Conservation (phyloP, 2,888 invertebrate species). For the Rotaria sp. region DNA sequence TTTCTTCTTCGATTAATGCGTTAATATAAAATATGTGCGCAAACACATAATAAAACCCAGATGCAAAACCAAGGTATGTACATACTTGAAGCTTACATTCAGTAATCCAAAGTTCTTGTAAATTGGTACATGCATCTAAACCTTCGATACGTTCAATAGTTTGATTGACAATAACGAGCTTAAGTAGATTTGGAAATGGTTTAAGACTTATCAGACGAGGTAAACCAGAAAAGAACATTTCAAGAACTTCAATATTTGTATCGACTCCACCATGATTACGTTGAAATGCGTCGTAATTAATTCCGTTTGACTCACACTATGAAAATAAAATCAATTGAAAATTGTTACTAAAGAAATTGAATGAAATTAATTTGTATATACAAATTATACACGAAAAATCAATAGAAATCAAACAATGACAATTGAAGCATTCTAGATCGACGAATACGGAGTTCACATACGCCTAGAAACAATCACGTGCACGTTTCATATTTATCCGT, state of each 20-base stretch:
- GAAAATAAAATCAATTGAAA: background rate
- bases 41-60: background rate
- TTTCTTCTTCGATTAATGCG: no score
- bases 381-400: no score
- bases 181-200: conserved; percentile 50
- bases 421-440: no score
- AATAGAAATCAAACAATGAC: no score
- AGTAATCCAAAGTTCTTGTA: conserved; percentile 45
- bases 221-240: conserved; percentile 54
- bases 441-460: no score
- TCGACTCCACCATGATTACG: conserved; percentile 29
- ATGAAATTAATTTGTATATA: no score
- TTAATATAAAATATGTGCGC: no score
- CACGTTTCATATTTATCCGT: no score
- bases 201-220: conserved; percentile 49
- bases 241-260: conserved; percentile 45
- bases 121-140: conserved; percentile 42
- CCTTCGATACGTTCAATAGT: conserved; percentile 42
- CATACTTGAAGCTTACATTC: conserved; percentile 44
- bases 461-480: no score
- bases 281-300: conserved; percentile 35
- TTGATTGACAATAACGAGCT: conserved; percentile 45
- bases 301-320: conserved; percentile 41
- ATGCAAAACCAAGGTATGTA: background rate
- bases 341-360: conserved; percentile 41